These are phyloP conservation scores for Melanostoma mellinum DNA, from an alignment of 2,888 invertebrate genomes.

Conservation along the genomic window DNA sequence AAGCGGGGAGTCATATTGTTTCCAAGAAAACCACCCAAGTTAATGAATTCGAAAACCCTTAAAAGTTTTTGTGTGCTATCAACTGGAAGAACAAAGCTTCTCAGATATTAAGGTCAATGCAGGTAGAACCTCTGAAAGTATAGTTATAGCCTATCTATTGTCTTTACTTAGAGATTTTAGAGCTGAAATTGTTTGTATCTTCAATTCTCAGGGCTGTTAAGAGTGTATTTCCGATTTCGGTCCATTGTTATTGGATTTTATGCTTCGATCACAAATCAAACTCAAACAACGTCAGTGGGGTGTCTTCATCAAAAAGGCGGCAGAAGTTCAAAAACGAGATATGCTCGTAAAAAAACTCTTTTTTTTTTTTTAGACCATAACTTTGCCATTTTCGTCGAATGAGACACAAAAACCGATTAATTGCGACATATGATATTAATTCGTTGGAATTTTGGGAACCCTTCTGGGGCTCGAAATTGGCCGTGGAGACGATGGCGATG, in stretches of 20 bases:
- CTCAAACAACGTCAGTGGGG: constrained; percentile 23
- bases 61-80: background rate
- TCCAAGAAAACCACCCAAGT: constrained; percentile 12
- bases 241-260: background rate
- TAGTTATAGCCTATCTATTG: background rate
- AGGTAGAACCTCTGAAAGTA: background rate
- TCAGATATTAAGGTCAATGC: background rate
- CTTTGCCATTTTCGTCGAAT: constrained; percentile 33
- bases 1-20: constrained; percentile 5
- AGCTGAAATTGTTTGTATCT: background rate
- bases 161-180: background rate
- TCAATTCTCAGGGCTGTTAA: background rate
- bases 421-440: constrained; percentile 60
- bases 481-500: background rate
- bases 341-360: constrained; percentile 2
- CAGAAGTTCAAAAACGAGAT: constrained; percentile 24
- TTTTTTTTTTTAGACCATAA: constrained; percentile 2
- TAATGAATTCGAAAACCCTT: background rate
- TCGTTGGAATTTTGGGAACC: constrained; percentile 49
- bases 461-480: constrained; percentile 1
- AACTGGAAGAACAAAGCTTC: background rate
- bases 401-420: constrained; percentile 48
- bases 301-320: constrained; percentile 30
- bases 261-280: constrained; percentile 26
- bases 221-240: background rate